Conservation (phyloP, 1,140 invertebrate species). For the Lasaia peninsularis region DNA sequence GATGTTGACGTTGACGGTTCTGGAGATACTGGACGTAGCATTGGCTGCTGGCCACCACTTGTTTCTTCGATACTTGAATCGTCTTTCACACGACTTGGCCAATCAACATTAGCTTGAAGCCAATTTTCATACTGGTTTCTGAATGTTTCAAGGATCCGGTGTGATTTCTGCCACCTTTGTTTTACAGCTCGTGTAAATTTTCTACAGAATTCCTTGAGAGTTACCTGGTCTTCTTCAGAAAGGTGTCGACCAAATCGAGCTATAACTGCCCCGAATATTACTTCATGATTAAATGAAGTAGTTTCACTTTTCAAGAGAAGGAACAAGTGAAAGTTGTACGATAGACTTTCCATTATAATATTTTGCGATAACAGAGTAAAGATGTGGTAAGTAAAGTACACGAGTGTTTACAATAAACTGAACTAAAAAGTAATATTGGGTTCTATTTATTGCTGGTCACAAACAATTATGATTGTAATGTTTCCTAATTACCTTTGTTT, state of each 20-base stretch:
- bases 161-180: slow-evolving; percentile 12
- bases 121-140: slow-evolving; percentile 8
- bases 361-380: slow-evolving; percentile 12
- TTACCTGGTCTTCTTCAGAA: slow-evolving; percentile 12
- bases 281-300: slow-evolving; percentile 12
- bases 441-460: not conserved
- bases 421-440: slow-evolving; percentile 1
- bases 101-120: slow-evolving; percentile 8
- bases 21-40: not conserved
- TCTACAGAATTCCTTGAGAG: slow-evolving; percentile 10
- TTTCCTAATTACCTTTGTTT: not conserved
- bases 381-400: slow-evolving; percentile 1
- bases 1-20: not conserved
- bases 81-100: slow-evolving; percentile 1
- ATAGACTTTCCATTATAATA: slow-evolving; percentile 12
- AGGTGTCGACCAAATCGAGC: slow-evolving; percentile 7
- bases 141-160: slow-evolving; percentile 7
- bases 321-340: slow-evolving; percentile 7
- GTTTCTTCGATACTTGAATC: not conserved
- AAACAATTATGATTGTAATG: not conserved
- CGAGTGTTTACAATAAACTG: slow-evolving; percentile 10
- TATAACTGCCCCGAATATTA: slow-evolving; percentile 1
- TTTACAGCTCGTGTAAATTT: slow-evolving; percentile 9
- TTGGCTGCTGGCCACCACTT: not conserved
- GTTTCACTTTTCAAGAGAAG: not conserved